Conservation (phyloP, 1,140 invertebrate genomes). For the Asobara japonica region DNA sequence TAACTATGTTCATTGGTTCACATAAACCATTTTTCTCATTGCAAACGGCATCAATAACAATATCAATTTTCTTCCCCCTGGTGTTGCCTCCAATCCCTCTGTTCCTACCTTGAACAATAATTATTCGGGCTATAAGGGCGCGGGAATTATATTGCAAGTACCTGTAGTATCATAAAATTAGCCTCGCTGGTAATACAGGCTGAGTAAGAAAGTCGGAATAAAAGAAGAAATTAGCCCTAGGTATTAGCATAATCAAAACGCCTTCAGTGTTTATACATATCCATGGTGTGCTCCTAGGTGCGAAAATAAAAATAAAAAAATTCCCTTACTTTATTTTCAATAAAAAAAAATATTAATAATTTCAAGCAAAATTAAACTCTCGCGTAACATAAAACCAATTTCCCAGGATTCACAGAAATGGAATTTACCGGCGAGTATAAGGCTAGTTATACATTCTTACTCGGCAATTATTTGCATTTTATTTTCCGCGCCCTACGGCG, state of each 20-base stretch:
- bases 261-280: slow-evolving; percentile 25
- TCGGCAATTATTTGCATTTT: slow-evolving; percentile 11
- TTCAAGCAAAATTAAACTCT: slow-evolving; percentile 9
- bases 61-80: neutral
- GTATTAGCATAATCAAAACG: slow-evolving; percentile 41
- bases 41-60: neutral
- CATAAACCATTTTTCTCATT: too few relatives aligned
- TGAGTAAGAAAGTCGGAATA: neutral
- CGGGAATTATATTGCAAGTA: slow-evolving; percentile 9
- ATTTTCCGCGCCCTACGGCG: neutral
- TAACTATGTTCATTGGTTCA: too few relatives aligned
- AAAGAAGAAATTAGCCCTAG: slow-evolving; percentile 31
- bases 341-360: slow-evolving; percentile 1
- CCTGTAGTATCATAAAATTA: slow-evolving; percentile 27
- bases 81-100: neutral
- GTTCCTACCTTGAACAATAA: neutral
- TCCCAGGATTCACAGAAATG: neutral
- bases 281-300: slow-evolving; percentile 22
- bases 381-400: slow-evolving; percentile 8
- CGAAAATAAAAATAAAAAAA: neutral
- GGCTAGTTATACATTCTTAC: neutral
- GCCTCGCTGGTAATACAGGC: slow-evolving; percentile 17
- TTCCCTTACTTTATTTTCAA: slow-evolving; percentile 1
- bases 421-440: neutral
- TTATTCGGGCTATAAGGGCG: slow-evolving; percentile 7